A percentile compares a stretch with the other conserved stretches of the same genome.
phyloP scores from a whole-genome alignment of 2,888 invertebrate genomes.

The Phyto melanocephala region DNA sequence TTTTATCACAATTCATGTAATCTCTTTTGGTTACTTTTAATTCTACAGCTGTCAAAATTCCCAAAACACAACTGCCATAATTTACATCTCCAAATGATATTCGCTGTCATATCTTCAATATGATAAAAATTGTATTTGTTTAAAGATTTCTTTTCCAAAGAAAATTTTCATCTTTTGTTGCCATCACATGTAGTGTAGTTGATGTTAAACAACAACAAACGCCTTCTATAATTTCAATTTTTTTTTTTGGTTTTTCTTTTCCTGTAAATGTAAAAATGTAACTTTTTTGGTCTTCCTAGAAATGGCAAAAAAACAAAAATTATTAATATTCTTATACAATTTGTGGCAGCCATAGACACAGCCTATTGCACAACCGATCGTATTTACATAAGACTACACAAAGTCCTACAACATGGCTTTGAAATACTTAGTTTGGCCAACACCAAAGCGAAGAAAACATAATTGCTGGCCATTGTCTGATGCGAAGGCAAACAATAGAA shows the following conservation, averaged over 20 bases:
- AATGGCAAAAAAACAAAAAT: slow-evolving; percentile 61
- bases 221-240: slow-evolving; percentile 41
- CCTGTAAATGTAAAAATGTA: neutral
- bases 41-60: neutral
- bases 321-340: slow-evolving; percentile 50
- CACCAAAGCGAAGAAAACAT: slow-evolving; percentile 49
- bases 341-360: neutral
- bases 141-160: neutral
- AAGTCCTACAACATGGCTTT: neutral
- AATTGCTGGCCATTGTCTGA: slow-evolving; percentile 60
- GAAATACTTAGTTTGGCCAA: slow-evolving; percentile 22
- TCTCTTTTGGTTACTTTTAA: too few relatives aligned
- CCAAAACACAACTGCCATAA: neutral
- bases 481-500: slow-evolving; percentile 40
- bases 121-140: slow-evolving; percentile 17
- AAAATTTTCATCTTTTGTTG: neutral
- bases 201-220: neutral
- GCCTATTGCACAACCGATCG: slow-evolving; percentile 2
- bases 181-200: neutral
- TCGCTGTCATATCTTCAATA: neutral
- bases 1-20: too few relatives aligned
- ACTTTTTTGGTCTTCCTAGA: slow-evolving; percentile 37
- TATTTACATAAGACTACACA: slow-evolving; percentile 44
- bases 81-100: neutral
- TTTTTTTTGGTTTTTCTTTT: neutral